Evolutionary conservation across 2,888 invertebrate species (phyloP).

Genomic region (Steinernema carpocapsae): DNA sequence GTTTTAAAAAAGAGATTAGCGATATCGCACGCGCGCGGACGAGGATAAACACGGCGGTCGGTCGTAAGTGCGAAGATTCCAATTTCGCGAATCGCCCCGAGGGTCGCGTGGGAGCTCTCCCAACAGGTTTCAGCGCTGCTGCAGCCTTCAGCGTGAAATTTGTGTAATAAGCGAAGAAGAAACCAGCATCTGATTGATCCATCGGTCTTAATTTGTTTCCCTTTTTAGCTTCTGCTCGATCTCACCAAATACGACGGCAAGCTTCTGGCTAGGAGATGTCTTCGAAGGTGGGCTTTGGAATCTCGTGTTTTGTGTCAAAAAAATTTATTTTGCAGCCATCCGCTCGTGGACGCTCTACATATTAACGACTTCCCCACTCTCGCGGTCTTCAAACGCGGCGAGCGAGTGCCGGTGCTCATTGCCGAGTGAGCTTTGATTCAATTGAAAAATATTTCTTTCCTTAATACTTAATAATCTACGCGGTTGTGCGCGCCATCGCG

Average conservation of each 20-base stretch:
- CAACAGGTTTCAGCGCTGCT: constrained; percentile 29
- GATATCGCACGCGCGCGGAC: background rate
- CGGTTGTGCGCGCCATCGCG: constrained; percentile 8
- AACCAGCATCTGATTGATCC: background rate
- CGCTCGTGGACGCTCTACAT: constrained; percentile 62
- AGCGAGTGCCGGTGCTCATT: constrained; percentile 58
- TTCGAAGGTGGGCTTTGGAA: constrained; percentile 38
- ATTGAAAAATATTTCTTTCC: background rate
- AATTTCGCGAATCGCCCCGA: constrained; percentile 6
- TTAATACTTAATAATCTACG: too few species aligned
- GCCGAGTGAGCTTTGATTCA: constrained; percentile 61
- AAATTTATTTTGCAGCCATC: constrained; percentile 42
- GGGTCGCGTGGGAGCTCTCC: background rate
- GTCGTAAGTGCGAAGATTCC: constrained; percentile 14
- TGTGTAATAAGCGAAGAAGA: background rate
- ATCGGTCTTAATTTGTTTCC: constrained; percentile 2
- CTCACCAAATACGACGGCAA: constrained; percentile 54
- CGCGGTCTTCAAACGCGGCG: constrained; percentile 64
- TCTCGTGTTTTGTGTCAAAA: too few species aligned
- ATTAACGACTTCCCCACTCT: constrained; percentile 66
- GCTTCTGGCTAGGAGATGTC: constrained; percentile 55
- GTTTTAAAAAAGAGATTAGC: constrained; percentile 17
- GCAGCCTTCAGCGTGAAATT: background rate
- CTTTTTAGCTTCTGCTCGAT: constrained; percentile 61
- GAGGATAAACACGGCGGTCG: constrained; percentile 20